Conservation (phyloP, 1,140 invertebrate genomes). For the Doryteuthis pealeii region DNA sequence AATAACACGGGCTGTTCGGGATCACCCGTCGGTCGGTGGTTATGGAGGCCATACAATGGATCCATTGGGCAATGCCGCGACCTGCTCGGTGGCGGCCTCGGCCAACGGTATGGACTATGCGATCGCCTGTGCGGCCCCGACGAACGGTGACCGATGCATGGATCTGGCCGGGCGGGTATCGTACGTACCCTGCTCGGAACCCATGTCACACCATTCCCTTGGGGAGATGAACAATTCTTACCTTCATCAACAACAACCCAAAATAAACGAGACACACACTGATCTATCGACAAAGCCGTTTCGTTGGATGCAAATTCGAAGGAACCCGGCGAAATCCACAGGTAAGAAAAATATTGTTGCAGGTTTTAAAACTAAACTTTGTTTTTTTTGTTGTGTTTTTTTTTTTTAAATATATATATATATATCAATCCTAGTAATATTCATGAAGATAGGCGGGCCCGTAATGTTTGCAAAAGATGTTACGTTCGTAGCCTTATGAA, state of each 20-base stretch:
- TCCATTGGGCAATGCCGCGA: no score
- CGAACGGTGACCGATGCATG: slow-evolving; percentile 3
- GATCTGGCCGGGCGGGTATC: not conserved
- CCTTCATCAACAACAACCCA: slow-evolving; percentile 31
- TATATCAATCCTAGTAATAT: no score
- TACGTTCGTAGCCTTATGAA: no score
- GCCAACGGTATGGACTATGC: slow-evolving; percentile 1
- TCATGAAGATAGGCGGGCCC: no score
- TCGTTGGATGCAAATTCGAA: slow-evolving; percentile 54
- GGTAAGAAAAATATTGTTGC: no score
- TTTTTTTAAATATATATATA: no score
- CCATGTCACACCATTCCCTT: slow-evolving; percentile 1
- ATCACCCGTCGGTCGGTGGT: not conserved
- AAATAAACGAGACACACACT: slow-evolving; percentile 36
- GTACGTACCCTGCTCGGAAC: not conserved
- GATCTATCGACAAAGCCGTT: slow-evolving; percentile 47
- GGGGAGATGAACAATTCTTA: slow-evolving; percentile 29
- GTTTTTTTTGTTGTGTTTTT: no score
- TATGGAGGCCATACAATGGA: not conserved
- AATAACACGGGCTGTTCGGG: slow-evolving; percentile 1
- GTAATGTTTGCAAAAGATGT: no score
- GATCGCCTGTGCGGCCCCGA: not conserved
- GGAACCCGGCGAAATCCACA: slow-evolving; percentile 44
- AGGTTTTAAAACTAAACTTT: no score
- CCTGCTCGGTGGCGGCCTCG: not conserved